These are phyloP conservation scores for Scaptomyza caliginosa DNA, from an alignment of 2,888 invertebrate species.

Conservation along the genomic window DNA sequence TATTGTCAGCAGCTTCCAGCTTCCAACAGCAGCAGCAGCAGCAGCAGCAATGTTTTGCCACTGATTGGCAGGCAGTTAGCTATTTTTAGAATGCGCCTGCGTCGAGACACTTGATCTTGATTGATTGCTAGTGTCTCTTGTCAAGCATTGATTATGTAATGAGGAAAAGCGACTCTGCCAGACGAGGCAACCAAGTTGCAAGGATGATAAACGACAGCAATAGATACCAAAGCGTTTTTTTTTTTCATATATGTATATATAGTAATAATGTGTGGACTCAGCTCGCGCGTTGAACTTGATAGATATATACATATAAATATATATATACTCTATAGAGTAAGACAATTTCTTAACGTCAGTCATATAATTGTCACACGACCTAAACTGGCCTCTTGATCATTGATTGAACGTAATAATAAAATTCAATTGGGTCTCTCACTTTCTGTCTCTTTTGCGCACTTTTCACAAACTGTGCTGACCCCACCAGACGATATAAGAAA, in stretches of 20 bases:
- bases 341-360: conserved; percentile 78
- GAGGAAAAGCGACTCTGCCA: conserved; percentile 49
- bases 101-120: conserved; percentile 70
- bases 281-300: conserved; percentile 69
- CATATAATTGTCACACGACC: conserved; percentile 85
- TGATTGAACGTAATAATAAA: conserved; percentile 84
- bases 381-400: conserved; percentile 83
- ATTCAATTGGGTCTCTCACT: conserved; percentile 69
- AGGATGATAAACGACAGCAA: conserved; percentile 50
- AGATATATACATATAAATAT: conserved; percentile 6
- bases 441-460: conserved; percentile 9
- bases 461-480: conserved; percentile 61
- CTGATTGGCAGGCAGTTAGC: conserved; percentile 73
- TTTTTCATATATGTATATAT: conserved; percentile 54
- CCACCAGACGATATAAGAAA: conserved; percentile 47
- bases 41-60: conserved; percentile 14
- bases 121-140: conserved; percentile 67
- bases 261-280: conserved; percentile 57
- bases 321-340: conserved; percentile 9
- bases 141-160: conserved; percentile 74
- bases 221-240: conserved; percentile 37
- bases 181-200: conserved; percentile 15
- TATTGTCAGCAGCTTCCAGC: conserved; percentile 52
- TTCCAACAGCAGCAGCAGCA: conserved; percentile 6
- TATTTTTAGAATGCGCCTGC: conserved; percentile 66